Conservation (phyloP, 2,113 vertebrate species). For the Platysternon megacephalum region DNA sequence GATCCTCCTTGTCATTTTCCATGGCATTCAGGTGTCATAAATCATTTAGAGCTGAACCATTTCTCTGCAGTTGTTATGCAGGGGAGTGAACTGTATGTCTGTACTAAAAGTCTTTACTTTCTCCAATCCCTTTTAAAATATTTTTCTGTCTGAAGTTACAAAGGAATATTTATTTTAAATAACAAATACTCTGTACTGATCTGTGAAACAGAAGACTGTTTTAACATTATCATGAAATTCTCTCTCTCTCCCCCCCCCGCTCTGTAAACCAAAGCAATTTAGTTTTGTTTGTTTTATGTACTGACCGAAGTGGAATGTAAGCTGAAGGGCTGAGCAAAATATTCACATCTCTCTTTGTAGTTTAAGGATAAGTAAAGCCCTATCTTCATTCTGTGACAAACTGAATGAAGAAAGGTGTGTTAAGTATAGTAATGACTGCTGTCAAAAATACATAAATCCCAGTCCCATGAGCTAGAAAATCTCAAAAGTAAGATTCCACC, state of each 20-base stretch:
- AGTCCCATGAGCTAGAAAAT: background rate
- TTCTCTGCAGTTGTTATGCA: constrained; percentile 5
- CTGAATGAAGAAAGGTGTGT: background rate
- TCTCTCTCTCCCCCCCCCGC: too few species aligned
- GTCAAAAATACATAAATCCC: background rate
- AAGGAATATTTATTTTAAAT: constrained; percentile 60
- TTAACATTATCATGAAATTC: background rate
- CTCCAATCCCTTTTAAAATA: constrained; percentile 4
- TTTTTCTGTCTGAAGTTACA: constrained; percentile 24
- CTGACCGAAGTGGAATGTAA: background rate
- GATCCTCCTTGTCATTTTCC: background rate
- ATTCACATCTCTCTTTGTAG: background rate
- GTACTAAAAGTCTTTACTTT: constrained; percentile 67
- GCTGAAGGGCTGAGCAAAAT: background rate
- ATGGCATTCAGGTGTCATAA: background rate
- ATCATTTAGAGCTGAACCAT: background rate
- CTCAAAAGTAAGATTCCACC: background rate
- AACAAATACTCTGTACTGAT: background rate
- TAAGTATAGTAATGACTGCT: background rate
- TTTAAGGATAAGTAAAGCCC: background rate
- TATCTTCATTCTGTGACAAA: background rate
- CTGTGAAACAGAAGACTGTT: background rate
- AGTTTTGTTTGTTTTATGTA: background rate
- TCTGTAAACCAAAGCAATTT: background rate
- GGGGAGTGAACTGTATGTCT: background rate